Base-by-base conservation (phyloP, 2,797 vertebrate species). In the Syngnathus rostellatus region DNA sequence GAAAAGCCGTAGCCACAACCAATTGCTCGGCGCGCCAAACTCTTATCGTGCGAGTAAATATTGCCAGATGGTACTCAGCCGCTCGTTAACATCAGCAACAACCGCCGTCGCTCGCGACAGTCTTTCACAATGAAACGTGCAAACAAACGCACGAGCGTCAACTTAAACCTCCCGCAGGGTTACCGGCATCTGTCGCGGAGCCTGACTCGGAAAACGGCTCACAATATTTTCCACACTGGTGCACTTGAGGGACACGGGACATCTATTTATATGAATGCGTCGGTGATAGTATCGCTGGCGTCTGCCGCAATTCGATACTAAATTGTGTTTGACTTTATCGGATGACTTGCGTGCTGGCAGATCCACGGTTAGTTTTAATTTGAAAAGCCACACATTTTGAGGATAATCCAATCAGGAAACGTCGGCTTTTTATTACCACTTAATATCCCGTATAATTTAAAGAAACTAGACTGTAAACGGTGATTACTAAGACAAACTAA, bases 71-170 rank as follows among this genome's bases (percentile, higher is more conserved):
- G 19, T 17, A 39, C 58, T 39, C 58, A 60, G 31, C 16, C 16
- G 8, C 63, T 77, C 69, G 76, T 78, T 81, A 73, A 69, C 39
- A 73, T 64, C 58, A 69, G 61, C 43, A 65, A 53, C 50, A 53
- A 8, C 16, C 8, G 50, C 3, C n/a, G n/a, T 53, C 38, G 63
- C 63, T 68, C 37, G 10, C 3, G 0, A 63, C 60, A 68, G 63
- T 53, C 25, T 54, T 4, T 68, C 46, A 62, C 63, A 73, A 65
- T 43, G 63, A 31, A 66, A 59, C 65, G 21, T 40, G 51, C 46
- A 21, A 10, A 16, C 48, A 43, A 53, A 53, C 38, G 14, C 38
- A 8, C 4, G 10, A 31, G 23, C n/a, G 58, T 46, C 2, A 68
- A 57, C 8, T 17, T 10, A 59, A 38, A 43, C 5, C 23, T 62